Evolutionary conservation across 1,140 invertebrate species (phyloP), one percentile per base, ranked within the genome.

Genomic region (Zaprionus lachaisei): DNA sequence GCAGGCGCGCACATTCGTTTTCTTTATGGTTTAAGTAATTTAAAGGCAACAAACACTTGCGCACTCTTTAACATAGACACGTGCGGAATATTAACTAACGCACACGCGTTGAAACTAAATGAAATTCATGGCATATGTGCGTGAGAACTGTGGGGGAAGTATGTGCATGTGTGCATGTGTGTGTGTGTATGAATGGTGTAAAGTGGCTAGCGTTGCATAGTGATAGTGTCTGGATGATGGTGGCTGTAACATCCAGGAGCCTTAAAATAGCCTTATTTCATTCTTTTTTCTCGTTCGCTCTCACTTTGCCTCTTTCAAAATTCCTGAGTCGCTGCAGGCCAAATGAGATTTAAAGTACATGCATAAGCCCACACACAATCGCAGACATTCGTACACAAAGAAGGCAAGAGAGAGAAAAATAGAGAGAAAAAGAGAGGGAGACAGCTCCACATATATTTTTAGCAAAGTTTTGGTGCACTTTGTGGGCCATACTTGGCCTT

Each of bases 41-140:
- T 87, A 87, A 87, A 81, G 80, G 70, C 81, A 64, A 67, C 71
- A 69, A 81, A 74, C 31, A 60, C 44, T 22, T 12, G 51, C 17
- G 58, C 60, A 77, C 67, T 41, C 34, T 63, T 57, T 51, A 72
- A 41, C 55, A 68, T 72, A 69, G 57, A 74, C 80, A 80, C 80
- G 83, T 86, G 83, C 38, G 63, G 72, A 77, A 90, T 90, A 90
- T 90, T 90, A 90, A 90, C 85, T 90, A 90, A 90, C 86, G 73
- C 85, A 90, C 79, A 90, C 85, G 90, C 85, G 85, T 90, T 71
- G 79, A 73, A 75, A 80, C 70, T 90, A 90, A 90, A 90, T 90
- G 81, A 90, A 90, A 90, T 90, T 90, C 85, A 90, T 90, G 85
- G 85, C 85, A 89, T 89, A 89, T 89, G 86, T 90, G 85, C 85